Evolutionary conservation across 2,113 vertebrate species (phyloP).

Genomic region (Elephantulus edwardii): DNA sequence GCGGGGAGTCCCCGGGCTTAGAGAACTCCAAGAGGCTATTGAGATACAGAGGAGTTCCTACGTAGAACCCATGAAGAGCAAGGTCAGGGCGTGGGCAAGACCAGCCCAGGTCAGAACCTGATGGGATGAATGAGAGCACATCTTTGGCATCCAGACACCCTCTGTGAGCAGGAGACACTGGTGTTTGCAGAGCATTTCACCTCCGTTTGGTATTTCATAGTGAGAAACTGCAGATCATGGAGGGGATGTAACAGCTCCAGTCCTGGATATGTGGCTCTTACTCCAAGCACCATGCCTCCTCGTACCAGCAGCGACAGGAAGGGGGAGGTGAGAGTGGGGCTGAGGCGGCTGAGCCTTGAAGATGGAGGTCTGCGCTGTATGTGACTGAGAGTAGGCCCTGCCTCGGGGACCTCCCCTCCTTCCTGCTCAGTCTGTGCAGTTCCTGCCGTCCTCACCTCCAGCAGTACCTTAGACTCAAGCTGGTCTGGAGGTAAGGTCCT

Average conservation of each 20-base stretch:
- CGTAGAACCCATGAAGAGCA: not conserved
- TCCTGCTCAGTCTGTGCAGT: not conserved
- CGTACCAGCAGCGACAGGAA: not conserved
- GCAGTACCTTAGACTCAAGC: not conserved
- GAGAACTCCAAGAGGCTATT: not conserved
- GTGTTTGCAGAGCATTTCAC: not conserved
- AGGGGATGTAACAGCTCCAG: too few relatives aligned
- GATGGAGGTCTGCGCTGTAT: not conserved
- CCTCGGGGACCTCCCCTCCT: too few relatives aligned
- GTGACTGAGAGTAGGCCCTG: not conserved
- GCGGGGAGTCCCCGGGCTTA: not conserved
- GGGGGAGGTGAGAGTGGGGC: not conserved
- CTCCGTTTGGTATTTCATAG: not conserved
- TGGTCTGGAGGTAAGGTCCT: not conserved
- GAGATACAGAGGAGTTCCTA: not conserved
- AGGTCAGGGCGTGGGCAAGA: not conserved
- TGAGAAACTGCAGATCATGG: not conserved
- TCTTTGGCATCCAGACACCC: too few relatives aligned
- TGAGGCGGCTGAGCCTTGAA: not conserved
- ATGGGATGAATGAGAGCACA: fast-evolving
- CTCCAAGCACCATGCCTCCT: not conserved
- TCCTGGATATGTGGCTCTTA: not conserved
- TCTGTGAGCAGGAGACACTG: fast-evolving
- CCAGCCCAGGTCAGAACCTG: not conserved
- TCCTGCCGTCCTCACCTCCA: fast-evolving